Evolutionary conservation across 1,140 invertebrate species (phyloP).

Genomic region (Achroia grisella): DNA sequence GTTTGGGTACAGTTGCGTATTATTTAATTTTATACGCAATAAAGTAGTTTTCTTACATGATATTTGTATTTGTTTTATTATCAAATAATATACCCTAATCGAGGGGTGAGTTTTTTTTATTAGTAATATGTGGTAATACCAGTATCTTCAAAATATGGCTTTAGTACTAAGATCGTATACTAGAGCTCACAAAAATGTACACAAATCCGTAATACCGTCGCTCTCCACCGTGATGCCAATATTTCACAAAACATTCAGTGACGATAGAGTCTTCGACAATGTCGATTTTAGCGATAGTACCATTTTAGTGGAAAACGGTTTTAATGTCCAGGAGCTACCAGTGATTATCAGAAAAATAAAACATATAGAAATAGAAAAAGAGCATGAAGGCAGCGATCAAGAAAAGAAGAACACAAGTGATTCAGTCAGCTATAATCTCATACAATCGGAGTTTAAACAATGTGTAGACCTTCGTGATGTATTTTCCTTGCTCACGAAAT

Average conservation of each 20-base stretch:
- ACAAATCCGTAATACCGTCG: no score
- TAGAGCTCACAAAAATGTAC: constrained; percentile 19
- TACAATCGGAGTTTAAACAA: constrained; percentile 63
- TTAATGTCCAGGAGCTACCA: constrained; percentile 80
- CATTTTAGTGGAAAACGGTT: constrained; percentile 80
- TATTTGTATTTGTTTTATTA: no score
- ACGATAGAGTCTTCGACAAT: constrained; percentile 34
- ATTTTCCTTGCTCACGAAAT: constrained; percentile 63
- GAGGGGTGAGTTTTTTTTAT: no score
- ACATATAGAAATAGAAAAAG: constrained; percentile 37
- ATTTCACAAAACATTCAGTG: constrained; percentile 30
- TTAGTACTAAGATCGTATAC: constrained; percentile 43
- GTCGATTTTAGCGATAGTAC: constrained; percentile 59
- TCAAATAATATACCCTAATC: no score
- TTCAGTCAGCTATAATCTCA: constrained; percentile 49
- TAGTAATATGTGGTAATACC: constrained; percentile 13
- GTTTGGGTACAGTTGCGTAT: no score
- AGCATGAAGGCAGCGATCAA: constrained; percentile 1
- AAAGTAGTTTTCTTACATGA: no score
- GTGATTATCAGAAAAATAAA: constrained; percentile 77
- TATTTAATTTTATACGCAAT: no score
- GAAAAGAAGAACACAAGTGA: constrained; percentile 18
- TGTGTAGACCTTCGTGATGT: constrained; percentile 60
- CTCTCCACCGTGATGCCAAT: no score
- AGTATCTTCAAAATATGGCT: constrained; percentile 22